Conservation (phyloP, 2,888 invertebrate species). For the Timandra comae region DNA sequence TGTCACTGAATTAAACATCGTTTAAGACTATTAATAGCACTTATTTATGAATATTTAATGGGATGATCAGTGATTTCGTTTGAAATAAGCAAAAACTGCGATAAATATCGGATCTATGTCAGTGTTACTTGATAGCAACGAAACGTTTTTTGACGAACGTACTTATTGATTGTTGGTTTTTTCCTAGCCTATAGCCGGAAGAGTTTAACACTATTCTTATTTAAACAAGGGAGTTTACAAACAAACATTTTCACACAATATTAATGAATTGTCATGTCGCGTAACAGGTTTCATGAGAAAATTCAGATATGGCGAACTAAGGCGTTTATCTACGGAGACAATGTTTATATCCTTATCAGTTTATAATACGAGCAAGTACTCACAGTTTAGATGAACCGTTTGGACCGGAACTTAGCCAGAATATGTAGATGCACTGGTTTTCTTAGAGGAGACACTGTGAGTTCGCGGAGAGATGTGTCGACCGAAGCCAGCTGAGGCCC, state of each 20-base stretch:
- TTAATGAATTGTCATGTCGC: conserved; percentile 41
- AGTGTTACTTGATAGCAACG: too few species aligned
- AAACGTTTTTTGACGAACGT: too few species aligned
- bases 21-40: too few species aligned
- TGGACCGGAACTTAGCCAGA: conserved; percentile 34
- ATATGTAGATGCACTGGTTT: conserved; percentile 52
- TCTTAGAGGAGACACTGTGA: conserved; percentile 46
- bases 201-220: too few species aligned
- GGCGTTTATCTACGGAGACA: not conserved
- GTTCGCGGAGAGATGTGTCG: conserved; percentile 41
- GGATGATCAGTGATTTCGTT: too few species aligned
- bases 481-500: conserved; percentile 57
- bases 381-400: conserved; percentile 61
- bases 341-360: too few species aligned
- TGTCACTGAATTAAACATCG: not conserved
- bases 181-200: too few species aligned
- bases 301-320: conserved; percentile 36
- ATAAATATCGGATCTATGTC: too few species aligned
- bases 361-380: too few species aligned
- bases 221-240: conserved; percentile 40
- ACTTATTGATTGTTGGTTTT: too few species aligned
- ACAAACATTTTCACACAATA: conserved; percentile 43
- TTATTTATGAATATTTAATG: too few species aligned
- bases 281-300: conserved; percentile 57
- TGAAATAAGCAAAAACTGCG: too few species aligned